phyloP scores from a whole-genome alignment of 2,888 invertebrate species.

The Gymnocheta viridis region DNA sequence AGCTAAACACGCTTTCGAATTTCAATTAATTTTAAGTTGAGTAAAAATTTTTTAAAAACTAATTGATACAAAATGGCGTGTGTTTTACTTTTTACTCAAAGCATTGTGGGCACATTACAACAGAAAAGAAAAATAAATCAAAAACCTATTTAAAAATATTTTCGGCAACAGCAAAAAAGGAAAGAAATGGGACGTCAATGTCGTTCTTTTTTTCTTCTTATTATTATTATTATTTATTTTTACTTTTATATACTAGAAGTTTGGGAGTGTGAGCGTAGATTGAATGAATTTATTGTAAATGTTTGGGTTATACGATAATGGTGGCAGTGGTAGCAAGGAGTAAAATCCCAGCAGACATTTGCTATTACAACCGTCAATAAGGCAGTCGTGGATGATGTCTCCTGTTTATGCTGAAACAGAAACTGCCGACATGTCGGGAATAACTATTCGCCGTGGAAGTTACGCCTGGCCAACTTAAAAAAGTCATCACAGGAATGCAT shows the following conservation, averaged over 20 bases:
- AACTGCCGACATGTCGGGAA: no score
- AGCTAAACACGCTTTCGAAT: background rate
- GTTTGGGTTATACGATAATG: background rate
- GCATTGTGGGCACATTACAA: background rate
- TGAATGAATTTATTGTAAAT: slow-evolving; percentile 28
- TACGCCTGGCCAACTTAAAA: no score
- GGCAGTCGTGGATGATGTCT: no score
- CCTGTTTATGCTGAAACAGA: no score
- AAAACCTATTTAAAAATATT: slow-evolving; percentile 13
- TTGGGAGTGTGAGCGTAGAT: slow-evolving; percentile 9
- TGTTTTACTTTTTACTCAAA: background rate
- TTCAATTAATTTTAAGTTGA: background rate
- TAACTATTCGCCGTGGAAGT: no score
- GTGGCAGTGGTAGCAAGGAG: background rate
- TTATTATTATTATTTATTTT: slow-evolving; percentile 24
- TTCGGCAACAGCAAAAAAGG: background rate
- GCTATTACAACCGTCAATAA: background rate
- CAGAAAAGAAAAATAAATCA: background rate
- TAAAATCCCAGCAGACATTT: background rate
- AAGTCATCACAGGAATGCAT: no score
- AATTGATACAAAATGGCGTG: background rate
- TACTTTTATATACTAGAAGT: slow-evolving; percentile 15
- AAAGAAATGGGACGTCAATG: slow-evolving; percentile 10
- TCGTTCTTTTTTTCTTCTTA: background rate
- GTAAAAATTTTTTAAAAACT: no score